phyloP scores from a whole-genome alignment of 2,797 vertebrate genomes.

The Lutjanus campechanus region DNA sequence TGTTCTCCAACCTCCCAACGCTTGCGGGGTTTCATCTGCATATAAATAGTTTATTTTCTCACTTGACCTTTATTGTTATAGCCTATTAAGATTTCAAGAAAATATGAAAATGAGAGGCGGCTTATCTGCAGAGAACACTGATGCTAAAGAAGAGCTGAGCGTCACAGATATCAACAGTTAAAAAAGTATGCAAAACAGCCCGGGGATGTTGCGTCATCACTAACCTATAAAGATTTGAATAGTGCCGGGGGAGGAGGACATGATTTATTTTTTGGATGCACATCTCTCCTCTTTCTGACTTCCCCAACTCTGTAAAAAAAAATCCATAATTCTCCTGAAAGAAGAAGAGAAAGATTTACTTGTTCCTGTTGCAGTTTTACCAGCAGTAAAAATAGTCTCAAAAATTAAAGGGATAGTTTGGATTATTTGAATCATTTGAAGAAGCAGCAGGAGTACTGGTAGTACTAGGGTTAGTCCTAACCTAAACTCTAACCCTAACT shows the following conservation, averaged over 20 bases:
- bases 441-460: too few relatives aligned
- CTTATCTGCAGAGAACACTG: constrained; percentile 50
- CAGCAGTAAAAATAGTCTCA: neutral
- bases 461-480: too few relatives aligned
- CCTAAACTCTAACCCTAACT: too few relatives aligned
- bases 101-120: constrained; percentile 60
- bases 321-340: neutral
- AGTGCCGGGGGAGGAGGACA: constrained; percentile 19
- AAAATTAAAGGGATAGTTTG: neutral
- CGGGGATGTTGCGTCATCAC: constrained; percentile 48
- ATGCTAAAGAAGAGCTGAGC: constrained; percentile 11
- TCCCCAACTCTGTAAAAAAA: constrained; percentile 28
- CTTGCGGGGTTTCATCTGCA: neutral
- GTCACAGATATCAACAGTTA: constrained; percentile 31
- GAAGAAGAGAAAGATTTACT: neutral
- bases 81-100: constrained; percentile 58
- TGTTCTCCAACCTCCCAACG: neutral
- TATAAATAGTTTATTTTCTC: constrained; percentile 35
- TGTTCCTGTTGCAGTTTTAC: neutral
- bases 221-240: constrained; percentile 71
- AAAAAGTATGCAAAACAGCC: constrained; percentile 67
- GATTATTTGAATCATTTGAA: too few relatives aligned
- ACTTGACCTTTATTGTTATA: constrained; percentile 43
- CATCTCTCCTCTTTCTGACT: constrained; percentile 31
- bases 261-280: constrained; percentile 29